phyloP scores from a whole-genome alignment of 2,113 vertebrate genomes.

The Centrocercus urophasianus region DNA sequence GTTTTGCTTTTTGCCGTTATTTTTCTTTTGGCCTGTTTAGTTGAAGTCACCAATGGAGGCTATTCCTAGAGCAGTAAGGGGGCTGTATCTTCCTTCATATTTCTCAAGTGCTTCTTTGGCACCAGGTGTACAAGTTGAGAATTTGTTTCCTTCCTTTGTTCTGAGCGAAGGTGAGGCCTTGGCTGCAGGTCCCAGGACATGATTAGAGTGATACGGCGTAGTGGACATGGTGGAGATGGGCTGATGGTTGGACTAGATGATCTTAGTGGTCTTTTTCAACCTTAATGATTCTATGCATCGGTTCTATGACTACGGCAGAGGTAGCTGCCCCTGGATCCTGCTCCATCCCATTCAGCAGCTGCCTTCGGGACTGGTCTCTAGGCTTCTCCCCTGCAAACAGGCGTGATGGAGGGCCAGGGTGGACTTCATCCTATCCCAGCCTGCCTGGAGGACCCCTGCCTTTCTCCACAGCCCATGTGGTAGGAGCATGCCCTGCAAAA shows the following conservation, averaged over 20 bases:
- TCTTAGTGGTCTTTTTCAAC: too few relatives aligned
- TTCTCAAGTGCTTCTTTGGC: not conserved
- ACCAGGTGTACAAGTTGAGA: not conserved
- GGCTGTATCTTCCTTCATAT: not conserved
- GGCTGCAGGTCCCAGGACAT: not conserved
- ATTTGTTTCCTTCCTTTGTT: not conserved
- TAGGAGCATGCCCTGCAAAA: not conserved
- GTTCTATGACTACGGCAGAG: not conserved
- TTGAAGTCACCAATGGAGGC: not conserved
- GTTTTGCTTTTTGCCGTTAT: not conserved
- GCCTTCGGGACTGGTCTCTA: not conserved
- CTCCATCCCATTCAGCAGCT: not conserved
- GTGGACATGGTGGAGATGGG: too few relatives aligned
- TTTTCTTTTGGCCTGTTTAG: slow-evolving; percentile 58
- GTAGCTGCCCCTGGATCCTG: not conserved
- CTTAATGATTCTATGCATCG: too few relatives aligned
- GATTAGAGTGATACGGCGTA: too few relatives aligned
- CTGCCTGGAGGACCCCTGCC: not conserved
- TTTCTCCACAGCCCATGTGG: not conserved
- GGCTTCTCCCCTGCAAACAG: not conserved
- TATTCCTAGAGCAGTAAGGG: slow-evolving; percentile 26
- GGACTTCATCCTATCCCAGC: not conserved
- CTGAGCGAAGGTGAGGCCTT: not conserved
- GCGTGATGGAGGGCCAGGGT: not conserved
- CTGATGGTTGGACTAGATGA: too few relatives aligned